Percentiles rank a stretch among this genome's conserved stretches.
Evolutionary conservation across 2,113 vertebrate genomes (phyloP).

Genomic region (Chinchilla lanigera): DNA sequence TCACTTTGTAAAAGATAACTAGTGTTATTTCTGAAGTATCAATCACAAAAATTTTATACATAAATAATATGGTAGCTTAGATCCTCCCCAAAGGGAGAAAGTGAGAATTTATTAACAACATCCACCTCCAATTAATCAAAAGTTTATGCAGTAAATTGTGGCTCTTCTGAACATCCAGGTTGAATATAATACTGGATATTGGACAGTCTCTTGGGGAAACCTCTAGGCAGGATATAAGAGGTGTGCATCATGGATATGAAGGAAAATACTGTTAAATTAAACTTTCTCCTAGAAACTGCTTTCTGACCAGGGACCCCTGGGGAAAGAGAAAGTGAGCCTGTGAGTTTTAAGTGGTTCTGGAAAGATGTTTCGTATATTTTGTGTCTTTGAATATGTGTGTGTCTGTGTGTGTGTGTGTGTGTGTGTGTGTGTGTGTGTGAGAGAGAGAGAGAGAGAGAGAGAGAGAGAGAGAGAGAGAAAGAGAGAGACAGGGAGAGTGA

Average conservation of each 20-base stretch:
- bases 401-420: not conserved
- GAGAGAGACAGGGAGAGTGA: not conserved
- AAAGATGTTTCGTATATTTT: not conserved
- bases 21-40: not conserved
- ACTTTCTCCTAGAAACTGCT: not conserved
- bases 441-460: not conserved
- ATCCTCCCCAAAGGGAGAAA: not conserved
- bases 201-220: not conserved
- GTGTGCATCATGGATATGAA: not conserved
- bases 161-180: not conserved
- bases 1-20: not conserved
- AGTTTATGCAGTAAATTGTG: not conserved
- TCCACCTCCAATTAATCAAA: not conserved
- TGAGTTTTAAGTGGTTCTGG: not conserved
- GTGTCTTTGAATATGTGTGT: not conserved
- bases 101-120: not conserved
- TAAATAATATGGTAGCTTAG: not conserved
- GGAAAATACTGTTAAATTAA: not conserved
- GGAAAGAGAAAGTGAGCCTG: not conserved
- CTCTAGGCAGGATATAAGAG: not conserved
- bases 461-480: not conserved
- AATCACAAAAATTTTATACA: not conserved
- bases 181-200: not conserved
- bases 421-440: not conserved
- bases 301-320: not conserved